Percentiles rank a stretch among this genome's conserved stretches.
Conservation (phyloP, 2,113 vertebrate genomes). For the Entosphenus tridentatus region DNA sequence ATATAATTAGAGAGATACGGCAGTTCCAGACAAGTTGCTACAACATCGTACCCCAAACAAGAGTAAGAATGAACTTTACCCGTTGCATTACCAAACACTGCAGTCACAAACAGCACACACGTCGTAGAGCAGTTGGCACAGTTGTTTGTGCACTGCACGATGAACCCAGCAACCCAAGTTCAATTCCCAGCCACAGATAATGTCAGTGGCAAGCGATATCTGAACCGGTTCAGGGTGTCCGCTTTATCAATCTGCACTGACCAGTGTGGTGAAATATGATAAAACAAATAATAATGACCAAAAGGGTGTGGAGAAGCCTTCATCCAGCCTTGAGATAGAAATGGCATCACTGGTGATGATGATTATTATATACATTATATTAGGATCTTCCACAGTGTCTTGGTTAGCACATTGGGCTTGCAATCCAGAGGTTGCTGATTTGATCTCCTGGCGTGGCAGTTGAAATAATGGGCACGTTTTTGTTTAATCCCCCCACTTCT, state of each 20-base stretch:
- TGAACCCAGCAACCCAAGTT: neutral
- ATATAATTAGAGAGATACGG: conserved; percentile 88
- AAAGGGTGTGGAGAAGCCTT: neutral
- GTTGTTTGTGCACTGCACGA: neutral
- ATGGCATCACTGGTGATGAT: too few relatives aligned
- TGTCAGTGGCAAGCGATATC: neutral
- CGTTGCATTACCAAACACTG: neutral
- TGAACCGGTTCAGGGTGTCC: neutral
- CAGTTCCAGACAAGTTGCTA: conserved; percentile 96
- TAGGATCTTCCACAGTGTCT: too few relatives aligned
- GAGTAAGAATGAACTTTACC: conserved; percentile 28
- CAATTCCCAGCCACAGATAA: neutral
- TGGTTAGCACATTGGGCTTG: too few relatives aligned
- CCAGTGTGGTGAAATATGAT: neutral
- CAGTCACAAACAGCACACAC: neutral
- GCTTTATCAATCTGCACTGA: too few relatives aligned
- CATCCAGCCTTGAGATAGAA: too few relatives aligned
- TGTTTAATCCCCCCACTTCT: too few relatives aligned
- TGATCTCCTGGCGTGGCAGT: too few relatives aligned
- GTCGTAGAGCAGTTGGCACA: neutral
- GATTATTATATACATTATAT: too few relatives aligned
- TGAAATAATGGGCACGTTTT: too few relatives aligned
- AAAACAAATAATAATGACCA: neutral
- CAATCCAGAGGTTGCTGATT: too few relatives aligned
- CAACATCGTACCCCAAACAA: conserved; percentile 79